phyloP scores from a whole-genome alignment of 2,113 vertebrate species.

The Anolis sagrei region DNA sequence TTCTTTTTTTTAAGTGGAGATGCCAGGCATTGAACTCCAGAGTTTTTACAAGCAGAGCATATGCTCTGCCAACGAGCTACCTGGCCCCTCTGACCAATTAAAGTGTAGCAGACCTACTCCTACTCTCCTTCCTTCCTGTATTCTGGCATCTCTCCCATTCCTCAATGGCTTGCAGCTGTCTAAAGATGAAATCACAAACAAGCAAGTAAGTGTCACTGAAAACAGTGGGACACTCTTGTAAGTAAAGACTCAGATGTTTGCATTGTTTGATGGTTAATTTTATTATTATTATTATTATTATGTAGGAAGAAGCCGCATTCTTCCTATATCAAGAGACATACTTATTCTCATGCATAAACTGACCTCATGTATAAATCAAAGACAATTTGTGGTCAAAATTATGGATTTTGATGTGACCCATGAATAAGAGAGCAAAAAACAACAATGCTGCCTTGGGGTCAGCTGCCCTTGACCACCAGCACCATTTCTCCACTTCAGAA shows the following conservation, averaged over 20 bases:
- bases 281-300: background rate
- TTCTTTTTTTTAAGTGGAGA: background rate
- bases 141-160: background rate
- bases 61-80: background rate
- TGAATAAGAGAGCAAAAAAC: no score
- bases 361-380: no score
- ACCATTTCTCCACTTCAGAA: no score
- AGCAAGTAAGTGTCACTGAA: background rate
- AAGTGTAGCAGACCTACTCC: background rate
- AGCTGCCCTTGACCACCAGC: no score
- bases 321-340: no score
- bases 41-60: background rate
- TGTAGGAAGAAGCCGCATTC: background rate
- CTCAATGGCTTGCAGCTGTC: background rate
- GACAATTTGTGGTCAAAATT: no score
- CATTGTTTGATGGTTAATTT: background rate
- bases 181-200: background rate
- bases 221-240: background rate
- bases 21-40: background rate
- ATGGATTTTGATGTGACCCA: no score
- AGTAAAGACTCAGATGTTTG: background rate
- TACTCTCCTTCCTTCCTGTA: background rate
- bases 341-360: no score
- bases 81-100: background rate
- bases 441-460: no score